These are phyloP conservation scores for Vultur gryphus DNA, from an alignment of 2,797 vertebrate species.

Conservation along the genomic window DNA sequence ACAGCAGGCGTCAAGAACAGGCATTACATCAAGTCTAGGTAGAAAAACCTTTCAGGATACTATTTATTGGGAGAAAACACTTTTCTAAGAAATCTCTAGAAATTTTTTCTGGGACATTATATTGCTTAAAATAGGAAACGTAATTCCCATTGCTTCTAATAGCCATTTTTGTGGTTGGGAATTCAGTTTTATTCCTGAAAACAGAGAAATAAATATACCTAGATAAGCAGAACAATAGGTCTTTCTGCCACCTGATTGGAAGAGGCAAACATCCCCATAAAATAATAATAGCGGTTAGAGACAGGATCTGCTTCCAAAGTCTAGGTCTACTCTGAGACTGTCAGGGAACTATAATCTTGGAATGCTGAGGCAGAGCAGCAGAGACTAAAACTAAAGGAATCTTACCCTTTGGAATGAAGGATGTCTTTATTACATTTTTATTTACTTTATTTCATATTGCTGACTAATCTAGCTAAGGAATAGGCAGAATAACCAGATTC, in stretches of 20 bases:
- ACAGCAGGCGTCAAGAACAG: neutral
- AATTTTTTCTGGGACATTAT: neutral
- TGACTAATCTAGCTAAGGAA: neutral
- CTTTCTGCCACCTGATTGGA: neutral
- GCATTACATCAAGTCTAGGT: neutral
- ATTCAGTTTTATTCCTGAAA: neutral
- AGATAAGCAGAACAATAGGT: neutral
- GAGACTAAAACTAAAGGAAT: neutral
- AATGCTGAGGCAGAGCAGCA: neutral
- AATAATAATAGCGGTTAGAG: neutral
- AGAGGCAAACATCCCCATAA: neutral
- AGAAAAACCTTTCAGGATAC: neutral
- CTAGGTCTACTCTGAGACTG: neutral
- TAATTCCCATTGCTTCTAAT: neutral
- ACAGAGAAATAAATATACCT: neutral
- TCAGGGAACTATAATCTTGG: neutral
- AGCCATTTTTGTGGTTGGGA: neutral
- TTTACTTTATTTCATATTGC: neutral
- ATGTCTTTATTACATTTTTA: neutral
- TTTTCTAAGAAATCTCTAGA: neutral
- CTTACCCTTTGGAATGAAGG: neutral
- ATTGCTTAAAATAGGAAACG: neutral
- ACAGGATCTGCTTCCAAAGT: neutral
- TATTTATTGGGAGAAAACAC: neutral
- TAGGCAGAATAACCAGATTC: neutral